Percentiles rank a stretch among this genome's conserved stretches.
phyloP scores from a whole-genome alignment of 2,888 invertebrate genomes.

The Pyrrhopygopsis socrates region DNA sequence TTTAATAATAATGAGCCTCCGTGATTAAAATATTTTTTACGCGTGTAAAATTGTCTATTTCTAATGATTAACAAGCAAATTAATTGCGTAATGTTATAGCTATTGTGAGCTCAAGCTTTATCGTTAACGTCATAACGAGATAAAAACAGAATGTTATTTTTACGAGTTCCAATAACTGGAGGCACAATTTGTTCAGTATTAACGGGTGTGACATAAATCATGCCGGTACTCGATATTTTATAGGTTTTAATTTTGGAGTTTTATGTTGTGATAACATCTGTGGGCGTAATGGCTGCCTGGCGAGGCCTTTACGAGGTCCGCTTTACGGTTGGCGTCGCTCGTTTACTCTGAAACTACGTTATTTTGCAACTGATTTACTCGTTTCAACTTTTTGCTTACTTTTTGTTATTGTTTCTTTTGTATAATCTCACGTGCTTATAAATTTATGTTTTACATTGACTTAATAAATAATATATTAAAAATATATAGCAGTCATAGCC shows the following conservation, averaged over 20 bases:
- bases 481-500: no score
- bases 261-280: constrained; percentile 94
- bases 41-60: not conserved
- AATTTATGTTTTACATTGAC: no score
- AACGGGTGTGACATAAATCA: constrained; percentile 91
- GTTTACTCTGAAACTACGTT: constrained; percentile 86
- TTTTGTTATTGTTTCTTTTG: not conserved
- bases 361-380: constrained; percentile 82
- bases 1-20: no score
- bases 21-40: no score
- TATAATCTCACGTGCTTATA: no score
- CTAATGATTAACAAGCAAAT: not conserved
- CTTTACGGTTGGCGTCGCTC: constrained; percentile 89
- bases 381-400: constrained; percentile 5
- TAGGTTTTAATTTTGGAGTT: constrained; percentile 93
- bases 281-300: constrained; percentile 89
- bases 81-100: not conserved
- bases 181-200: constrained; percentile 89
- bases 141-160: constrained; percentile 80
- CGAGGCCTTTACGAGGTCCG: constrained; percentile 90
- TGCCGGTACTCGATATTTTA: constrained; percentile 91
- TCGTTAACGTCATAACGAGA: constrained; percentile 25
- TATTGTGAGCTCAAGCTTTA: not conserved
- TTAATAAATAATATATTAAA: no score
- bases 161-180: constrained; percentile 89